Evolutionary conservation across 2,888 invertebrate species (phyloP), one percentile per base, ranked within the genome.

Genomic region (Thelaira solivaga): DNA sequence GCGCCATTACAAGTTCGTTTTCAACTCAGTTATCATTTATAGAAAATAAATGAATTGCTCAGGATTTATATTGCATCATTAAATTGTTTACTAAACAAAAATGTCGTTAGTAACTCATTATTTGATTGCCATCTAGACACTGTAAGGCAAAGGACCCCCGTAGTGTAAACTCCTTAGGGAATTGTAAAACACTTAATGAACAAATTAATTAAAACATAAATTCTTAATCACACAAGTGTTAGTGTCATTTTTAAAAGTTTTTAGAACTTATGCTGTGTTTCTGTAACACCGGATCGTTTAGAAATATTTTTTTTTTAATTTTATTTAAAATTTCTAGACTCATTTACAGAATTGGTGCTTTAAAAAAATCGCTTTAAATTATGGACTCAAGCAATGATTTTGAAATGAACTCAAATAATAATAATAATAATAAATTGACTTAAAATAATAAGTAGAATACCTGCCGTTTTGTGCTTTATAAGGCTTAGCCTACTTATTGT

Each of bases 141-240:
- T n/a, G 22, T 34, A 36, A 36, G 29, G 36, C 22, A 24, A 36
- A 22, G 24, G 10, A 71, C 36, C 64, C 64, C 51, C 45, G 26
- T 18, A 49, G 20, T 43, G 36, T n/a, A 16, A 59, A 45, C 53
- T 36, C 43, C 31, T 1, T 24, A 31, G 65, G 51, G 65, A 59
- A 61, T 76, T 71, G 31, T 31, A n/a, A 61, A 76, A 53, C 31
- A 39, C 45, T 65, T 71, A 59, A 65, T 59, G 51, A 71, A 65
- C 39, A 61, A 76, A 61, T 71, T 51, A 65, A 71, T 65, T 71
- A 0, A 39, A 61, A 16, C n/a, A 64, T 47, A 10, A 55, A 57
- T 39, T 16, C 10, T 26, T 10, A 26, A 24, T 8, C 20, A 20
- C 3, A 18, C 11, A 29, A 22, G 22, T 24, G 24, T 5, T 3